Conservation (phyloP, 1,140 invertebrate genomes). For the Eueides isabella region DNA sequence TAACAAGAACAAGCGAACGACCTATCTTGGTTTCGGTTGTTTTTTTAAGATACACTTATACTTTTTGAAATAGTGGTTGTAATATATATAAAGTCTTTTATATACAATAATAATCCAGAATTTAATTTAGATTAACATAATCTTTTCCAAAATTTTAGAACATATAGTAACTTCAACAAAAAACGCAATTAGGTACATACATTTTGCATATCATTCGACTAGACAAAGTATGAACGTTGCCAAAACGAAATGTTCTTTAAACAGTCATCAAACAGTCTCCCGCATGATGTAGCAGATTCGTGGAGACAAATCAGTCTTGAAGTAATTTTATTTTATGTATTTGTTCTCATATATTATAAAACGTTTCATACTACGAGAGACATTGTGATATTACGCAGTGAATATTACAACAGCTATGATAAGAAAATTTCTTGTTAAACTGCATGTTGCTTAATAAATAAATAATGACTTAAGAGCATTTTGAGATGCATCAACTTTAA, state of each 20-base stretch:
- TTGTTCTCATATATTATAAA: not conserved
- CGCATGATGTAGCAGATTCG: not conserved
- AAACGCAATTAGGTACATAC: not conserved
- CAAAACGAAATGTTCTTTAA: too few relatives aligned
- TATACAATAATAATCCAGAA: too few relatives aligned
- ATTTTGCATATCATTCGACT: too few relatives aligned
- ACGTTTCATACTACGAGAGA: not conserved
- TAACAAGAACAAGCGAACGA: too few relatives aligned
- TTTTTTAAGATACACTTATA: not conserved
- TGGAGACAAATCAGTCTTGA: too few relatives aligned
- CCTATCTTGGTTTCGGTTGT: not conserved
- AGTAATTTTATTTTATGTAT: not conserved
- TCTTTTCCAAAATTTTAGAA: not conserved
- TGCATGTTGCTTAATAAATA: slow-evolving; percentile 3
- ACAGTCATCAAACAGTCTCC: too few relatives aligned
- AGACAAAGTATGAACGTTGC: too few relatives aligned
- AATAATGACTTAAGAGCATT: not conserved
- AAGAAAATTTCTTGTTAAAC: slow-evolving; percentile 2
- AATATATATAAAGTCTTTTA: too few relatives aligned
- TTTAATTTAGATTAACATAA: too few relatives aligned
- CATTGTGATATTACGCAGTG: slow-evolving; percentile 2
- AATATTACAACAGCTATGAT: slow-evolving; percentile 8
- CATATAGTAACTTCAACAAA: not conserved
- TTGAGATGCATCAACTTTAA: slow-evolving; percentile 12
- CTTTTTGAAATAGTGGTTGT: too few relatives aligned